Conservation (phyloP, 2,113 vertebrate genomes). For the Pelobates fuscus region DNA sequence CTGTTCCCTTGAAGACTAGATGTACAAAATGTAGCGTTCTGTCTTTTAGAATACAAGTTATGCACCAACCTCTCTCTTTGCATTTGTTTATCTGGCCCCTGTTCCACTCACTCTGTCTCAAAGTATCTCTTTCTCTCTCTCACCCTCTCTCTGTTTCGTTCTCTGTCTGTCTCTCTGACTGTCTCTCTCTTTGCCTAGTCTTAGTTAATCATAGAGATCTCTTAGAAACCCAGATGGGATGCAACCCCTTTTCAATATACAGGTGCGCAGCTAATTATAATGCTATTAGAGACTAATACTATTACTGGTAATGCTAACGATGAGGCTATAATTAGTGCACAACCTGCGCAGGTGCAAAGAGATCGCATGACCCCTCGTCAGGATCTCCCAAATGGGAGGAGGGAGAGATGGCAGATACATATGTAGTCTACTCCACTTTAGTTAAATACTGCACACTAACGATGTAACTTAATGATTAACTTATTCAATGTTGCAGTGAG, state of each 20-base stretch:
- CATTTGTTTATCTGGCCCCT: no score
- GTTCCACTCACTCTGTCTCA: background rate
- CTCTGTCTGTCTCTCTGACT: background rate
- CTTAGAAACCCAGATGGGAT: slow-evolving; percentile 27
- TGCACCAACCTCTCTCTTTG: no score
- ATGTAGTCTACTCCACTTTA: no score
- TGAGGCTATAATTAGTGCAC: slow-evolving; percentile 31
- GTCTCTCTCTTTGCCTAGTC: background rate
- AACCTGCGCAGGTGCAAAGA: slow-evolving; percentile 24
- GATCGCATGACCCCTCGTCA: background rate
- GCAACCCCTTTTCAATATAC: slow-evolving; percentile 14
- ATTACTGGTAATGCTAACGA: slow-evolving; percentile 40
- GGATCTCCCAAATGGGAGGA: background rate
- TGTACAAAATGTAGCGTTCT: no score
- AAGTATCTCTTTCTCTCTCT: no score
- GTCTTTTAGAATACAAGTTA: no score
- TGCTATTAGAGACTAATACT: slow-evolving; percentile 38
- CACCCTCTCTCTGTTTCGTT: background rate
- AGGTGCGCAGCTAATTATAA: slow-evolving; percentile 44
- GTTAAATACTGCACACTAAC: no score
- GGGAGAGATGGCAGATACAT: background rate
- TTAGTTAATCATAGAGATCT: slow-evolving; percentile 12
- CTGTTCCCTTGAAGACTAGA: no score
- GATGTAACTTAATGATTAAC: no score
- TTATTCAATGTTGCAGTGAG: no score